A percentile compares a stretch with the other conserved stretches of the same genome.
These are phyloP conservation scores for Brienomyrus brachyistius DNA, from an alignment of 2,113 vertebrate species.

Conservation along the genomic window DNA sequence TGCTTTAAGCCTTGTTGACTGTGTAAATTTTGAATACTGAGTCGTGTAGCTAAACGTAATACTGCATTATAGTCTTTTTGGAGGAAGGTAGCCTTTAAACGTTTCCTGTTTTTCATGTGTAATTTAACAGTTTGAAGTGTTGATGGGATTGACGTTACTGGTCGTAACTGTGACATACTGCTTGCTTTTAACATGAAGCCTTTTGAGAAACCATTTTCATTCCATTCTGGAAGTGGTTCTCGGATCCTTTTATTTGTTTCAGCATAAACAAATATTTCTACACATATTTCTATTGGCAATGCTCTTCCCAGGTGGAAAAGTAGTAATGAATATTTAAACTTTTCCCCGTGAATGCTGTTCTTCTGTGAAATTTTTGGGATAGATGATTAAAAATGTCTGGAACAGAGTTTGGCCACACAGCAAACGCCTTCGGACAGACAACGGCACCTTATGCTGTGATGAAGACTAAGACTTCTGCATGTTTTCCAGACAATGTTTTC, in stretches of 20 bases:
- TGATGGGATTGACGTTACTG: not conserved
- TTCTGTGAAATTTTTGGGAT: not conserved
- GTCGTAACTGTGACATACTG: not conserved
- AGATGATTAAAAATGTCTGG: not conserved
- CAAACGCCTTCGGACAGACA: not conserved
- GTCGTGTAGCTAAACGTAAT: not conserved
- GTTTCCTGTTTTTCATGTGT: not conserved
- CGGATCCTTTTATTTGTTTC: not conserved
- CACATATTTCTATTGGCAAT: not conserved
- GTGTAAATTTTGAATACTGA: not conserved
- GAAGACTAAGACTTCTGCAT: conserved; percentile 34
- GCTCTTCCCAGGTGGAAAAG: not conserved
- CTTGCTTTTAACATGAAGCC: not conserved
- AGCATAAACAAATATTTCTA: not conserved
- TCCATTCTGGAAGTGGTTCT: not conserved
- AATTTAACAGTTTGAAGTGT: not conserved
- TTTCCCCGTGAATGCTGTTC: not conserved
- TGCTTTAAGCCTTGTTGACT: not conserved
- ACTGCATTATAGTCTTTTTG: not conserved
- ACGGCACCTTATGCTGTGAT: conserved; percentile 19
- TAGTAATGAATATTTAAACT: not conserved
- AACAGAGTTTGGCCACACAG: not conserved
- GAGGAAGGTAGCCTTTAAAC: not conserved
- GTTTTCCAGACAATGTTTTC: conserved; percentile 43
- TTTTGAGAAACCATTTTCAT: not conserved